Evolutionary conservation across 2,797 vertebrate species (phyloP).

Genomic region (Pseudochirops cupreus): DNA sequence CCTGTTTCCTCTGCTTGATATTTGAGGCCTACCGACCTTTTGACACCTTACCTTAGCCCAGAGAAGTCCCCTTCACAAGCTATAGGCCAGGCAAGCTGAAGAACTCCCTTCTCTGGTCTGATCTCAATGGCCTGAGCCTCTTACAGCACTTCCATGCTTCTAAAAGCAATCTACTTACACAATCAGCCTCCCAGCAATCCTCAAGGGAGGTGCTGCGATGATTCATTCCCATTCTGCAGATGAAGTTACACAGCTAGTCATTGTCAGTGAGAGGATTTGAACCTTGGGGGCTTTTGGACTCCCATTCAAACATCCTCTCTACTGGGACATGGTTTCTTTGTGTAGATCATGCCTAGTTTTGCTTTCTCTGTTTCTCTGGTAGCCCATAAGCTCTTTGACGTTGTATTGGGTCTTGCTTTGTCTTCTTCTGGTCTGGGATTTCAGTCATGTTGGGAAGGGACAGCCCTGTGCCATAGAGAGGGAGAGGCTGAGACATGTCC

Average conservation of each 20-base stretch:
- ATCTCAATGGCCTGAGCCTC: not conserved
- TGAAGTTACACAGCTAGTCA: not conserved
- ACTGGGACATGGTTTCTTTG: no score
- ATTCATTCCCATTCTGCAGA: not conserved
- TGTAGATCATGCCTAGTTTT: not conserved
- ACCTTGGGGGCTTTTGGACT: not conserved
- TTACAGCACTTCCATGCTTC: not conserved
- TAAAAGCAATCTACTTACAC: not conserved
- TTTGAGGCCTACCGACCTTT: not conserved
- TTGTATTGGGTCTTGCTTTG: not conserved
- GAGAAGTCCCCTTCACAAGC: not conserved
- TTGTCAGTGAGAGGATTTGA: not conserved
- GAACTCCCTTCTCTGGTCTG: not conserved
- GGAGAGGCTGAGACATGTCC: not conserved
- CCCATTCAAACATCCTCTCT: not conserved
- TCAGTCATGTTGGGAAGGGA: not conserved
- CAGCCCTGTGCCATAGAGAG: no score
- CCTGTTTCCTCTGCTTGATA: not conserved
- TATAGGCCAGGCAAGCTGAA: not conserved
- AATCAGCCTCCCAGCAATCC: not conserved
- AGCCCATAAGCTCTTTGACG: not conserved
- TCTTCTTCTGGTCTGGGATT: not conserved
- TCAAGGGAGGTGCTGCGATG: no score
- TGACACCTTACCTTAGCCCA: not conserved
- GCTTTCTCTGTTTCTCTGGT: not conserved